Evolutionary conservation across 1,140 invertebrate genomes (phyloP), one percentile per base, ranked within the genome.

Genomic region (Phymastichus coffea): DNA sequence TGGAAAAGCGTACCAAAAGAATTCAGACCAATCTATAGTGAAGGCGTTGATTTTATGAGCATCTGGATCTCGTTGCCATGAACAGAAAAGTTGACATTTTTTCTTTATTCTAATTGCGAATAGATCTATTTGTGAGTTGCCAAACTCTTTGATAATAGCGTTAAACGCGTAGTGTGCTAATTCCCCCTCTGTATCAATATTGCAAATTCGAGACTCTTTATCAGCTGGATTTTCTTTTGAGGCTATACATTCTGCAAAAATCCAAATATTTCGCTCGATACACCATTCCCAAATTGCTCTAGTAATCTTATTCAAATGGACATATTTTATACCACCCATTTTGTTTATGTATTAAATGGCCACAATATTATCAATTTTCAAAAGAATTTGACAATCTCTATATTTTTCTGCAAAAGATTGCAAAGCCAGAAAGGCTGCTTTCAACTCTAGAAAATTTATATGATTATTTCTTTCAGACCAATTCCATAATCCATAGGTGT

Each of bases 361-460:
- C 20, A 61, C 65, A 10, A 57, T 61, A 33, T 66, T 68, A 52
- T 68, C 66, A 2, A 69, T 53, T 28, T 61, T 51, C 8, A 69
- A 23, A 2, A 69, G 49, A 19, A 69, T 63, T 15, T 66, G 20
- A 57, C 67, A 72, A 53, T 71, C 64, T 53, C 23, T 12, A 46
- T 51, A 4, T 15, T 71, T 47, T 6, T 20, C 46, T 14, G 67
- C 72, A 64, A 76, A 79, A 25, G 51, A 66, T 66, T 77, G 74
- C n/a, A 78, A 28, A 0, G 57, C 69, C 4, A 71, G 22, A 59
- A 73, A 75, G 4, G 59, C 65, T 0, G 76, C 71, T 37, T 67
- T 28, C 0, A 76, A 25, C 53, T 77, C 73, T 57, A 77, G 63
- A 53, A 69, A 74, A 65, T 78, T 76, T 25, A 77, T 78, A 28